Conservation (phyloP, 2,113 vertebrate genomes). For the Brienomyrus brachyistius region DNA sequence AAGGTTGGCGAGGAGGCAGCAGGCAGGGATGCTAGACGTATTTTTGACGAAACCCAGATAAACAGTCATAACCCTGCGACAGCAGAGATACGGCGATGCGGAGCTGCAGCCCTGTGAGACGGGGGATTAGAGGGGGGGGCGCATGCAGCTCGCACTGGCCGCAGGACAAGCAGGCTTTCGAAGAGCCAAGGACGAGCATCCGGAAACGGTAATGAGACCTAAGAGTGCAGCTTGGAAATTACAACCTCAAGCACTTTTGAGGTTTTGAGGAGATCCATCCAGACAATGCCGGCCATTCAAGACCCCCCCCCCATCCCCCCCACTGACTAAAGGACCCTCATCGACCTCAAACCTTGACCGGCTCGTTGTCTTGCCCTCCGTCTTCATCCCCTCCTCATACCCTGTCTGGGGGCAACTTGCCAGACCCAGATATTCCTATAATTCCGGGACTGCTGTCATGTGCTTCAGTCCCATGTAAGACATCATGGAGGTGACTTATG, state of each 20-base stretch:
- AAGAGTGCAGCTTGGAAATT: background rate
- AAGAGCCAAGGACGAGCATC: background rate
- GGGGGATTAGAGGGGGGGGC: background rate
- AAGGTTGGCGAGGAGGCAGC: background rate
- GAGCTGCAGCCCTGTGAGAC: background rate
- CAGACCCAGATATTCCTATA: background rate
- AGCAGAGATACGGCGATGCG: background rate
- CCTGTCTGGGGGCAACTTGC: background rate
- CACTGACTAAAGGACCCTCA: background rate
- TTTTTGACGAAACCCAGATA: background rate
- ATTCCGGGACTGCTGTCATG: background rate
- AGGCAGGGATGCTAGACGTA: background rate
- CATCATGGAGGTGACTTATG: background rate
- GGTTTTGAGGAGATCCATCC: background rate
- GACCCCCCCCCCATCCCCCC: background rate
- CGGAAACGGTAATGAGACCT: background rate
- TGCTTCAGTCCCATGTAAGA: background rate
- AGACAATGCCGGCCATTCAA: background rate
- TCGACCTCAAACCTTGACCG: background rate
- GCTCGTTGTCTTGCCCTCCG: background rate
- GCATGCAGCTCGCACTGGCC: background rate
- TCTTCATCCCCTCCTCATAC: background rate
- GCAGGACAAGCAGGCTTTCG: background rate
- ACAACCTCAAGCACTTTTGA: background rate
- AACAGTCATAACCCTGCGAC: background rate